A percentile compares a stretch with the other conserved stretches of the same genome.
phyloP scores from a whole-genome alignment of 2,113 vertebrate species.

The Lophochroa leadbeateri region DNA sequence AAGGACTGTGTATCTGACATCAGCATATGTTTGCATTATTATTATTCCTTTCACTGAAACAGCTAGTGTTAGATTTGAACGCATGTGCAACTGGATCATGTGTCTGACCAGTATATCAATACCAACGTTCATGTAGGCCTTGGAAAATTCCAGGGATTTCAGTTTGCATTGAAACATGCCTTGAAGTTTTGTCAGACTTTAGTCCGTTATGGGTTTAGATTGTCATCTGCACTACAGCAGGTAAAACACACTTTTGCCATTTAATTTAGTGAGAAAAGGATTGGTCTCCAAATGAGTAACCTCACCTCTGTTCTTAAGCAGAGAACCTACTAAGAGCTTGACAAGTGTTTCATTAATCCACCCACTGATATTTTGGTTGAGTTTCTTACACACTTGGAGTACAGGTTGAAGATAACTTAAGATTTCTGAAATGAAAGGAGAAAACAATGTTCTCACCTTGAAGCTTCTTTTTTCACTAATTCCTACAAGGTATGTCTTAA shows the following conservation, averaged over 20 bases:
- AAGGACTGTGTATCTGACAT: not conserved
- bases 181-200: not conserved
- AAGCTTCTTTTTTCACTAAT: constrained; percentile 9
- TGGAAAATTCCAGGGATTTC: not conserved
- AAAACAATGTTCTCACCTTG: constrained; percentile 10
- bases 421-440: not conserved
- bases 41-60: not conserved
- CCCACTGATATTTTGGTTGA: not conserved
- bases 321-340: not conserved
- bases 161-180: not conserved
- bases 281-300: not conserved
- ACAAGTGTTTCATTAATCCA: constrained; percentile 27
- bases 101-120: not conserved
- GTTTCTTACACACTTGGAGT: not conserved
- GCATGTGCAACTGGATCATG: not conserved
- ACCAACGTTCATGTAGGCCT: fast-evolving
- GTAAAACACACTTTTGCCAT: not conserved
- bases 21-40: not conserved
- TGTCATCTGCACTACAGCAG: not conserved
- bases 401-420: not conserved
- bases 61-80: not conserved
- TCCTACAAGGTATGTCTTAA: not conserved
- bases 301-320: not conserved
- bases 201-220: not conserved
- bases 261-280: not conserved